A percentile compares a stretch with the other conserved stretches of the same genome.
phyloP scores from a whole-genome alignment of 2,888 invertebrate genomes.

The Pecten maximus region DNA sequence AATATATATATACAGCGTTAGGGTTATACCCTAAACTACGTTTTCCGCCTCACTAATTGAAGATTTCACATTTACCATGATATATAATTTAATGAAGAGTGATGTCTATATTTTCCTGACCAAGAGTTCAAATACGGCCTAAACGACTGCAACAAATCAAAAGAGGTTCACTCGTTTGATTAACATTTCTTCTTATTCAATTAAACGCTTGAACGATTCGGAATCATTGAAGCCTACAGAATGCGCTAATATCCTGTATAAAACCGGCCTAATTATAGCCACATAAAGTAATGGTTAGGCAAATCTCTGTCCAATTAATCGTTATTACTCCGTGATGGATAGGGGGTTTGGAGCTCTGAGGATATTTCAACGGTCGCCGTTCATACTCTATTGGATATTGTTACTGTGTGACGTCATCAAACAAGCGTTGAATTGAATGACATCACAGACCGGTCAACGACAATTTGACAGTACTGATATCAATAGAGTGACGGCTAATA shows the following conservation, averaged over 20 bases:
- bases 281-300: conserved; percentile 16
- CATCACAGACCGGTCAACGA: neutral
- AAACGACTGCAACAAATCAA: conserved; percentile 28
- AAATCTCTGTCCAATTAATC: conserved; percentile 2
- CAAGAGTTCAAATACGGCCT: neutral
- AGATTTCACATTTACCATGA: neutral
- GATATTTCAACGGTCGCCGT: neutral
- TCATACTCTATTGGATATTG: neutral
- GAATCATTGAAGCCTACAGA: neutral
- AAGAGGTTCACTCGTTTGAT: neutral
- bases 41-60: neutral
- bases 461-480: too few relatives aligned
- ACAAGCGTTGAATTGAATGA: neutral
- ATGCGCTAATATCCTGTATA: conserved; percentile 5
- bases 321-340: neutral
- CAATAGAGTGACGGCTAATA: too few relatives aligned
- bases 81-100: neutral
- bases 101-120: neutral
- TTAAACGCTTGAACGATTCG: conserved; percentile 17
- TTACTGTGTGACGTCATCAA: neutral
- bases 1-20: neutral
- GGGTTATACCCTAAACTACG: neutral
- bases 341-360: neutral
- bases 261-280: neutral
- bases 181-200: conserved; percentile 1